A percentile compares a stretch with the other conserved stretches of the same genome.
Evolutionary conservation across 2,113 vertebrate genomes (phyloP).

Genomic region (Athene cunicularia): DNA sequence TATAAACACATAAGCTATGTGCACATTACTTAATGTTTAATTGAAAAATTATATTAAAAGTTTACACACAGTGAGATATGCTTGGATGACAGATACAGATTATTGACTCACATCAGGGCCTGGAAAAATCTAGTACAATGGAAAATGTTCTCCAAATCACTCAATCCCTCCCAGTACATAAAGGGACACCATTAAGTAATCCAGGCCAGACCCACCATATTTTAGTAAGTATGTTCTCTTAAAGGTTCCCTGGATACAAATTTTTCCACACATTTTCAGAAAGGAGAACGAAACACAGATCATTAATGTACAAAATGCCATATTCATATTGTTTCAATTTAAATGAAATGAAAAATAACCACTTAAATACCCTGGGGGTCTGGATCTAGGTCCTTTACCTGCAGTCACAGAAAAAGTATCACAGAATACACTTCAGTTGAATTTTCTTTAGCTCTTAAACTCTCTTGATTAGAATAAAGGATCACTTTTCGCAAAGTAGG

Average conservation of each 20-base stretch:
- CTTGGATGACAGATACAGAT: background rate
- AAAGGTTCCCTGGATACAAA: background rate
- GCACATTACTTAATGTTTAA: background rate
- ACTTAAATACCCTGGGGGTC: background rate
- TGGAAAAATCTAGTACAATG: background rate
- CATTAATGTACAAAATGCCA: background rate
- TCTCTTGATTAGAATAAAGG: background rate
- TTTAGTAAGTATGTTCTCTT: background rate
- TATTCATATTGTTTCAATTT: background rate
- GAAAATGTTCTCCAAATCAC: background rate
- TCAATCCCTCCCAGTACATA: background rate
- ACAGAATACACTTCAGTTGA: background rate
- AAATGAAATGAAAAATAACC: conserved; percentile 20
- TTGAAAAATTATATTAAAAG: background rate
- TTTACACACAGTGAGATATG: background rate
- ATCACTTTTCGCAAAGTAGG: background rate
- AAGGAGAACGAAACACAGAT: background rate
- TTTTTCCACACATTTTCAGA: background rate
- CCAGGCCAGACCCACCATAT: background rate
- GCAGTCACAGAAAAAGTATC: background rate
- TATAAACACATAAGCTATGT: background rate
- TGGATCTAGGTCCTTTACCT: background rate
- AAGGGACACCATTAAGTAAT: background rate
- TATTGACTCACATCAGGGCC: background rate
- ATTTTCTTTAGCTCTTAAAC: background rate